phyloP scores from a whole-genome alignment of 2,888 invertebrate genomes.

The Himalopsyche kuldschensis region DNA sequence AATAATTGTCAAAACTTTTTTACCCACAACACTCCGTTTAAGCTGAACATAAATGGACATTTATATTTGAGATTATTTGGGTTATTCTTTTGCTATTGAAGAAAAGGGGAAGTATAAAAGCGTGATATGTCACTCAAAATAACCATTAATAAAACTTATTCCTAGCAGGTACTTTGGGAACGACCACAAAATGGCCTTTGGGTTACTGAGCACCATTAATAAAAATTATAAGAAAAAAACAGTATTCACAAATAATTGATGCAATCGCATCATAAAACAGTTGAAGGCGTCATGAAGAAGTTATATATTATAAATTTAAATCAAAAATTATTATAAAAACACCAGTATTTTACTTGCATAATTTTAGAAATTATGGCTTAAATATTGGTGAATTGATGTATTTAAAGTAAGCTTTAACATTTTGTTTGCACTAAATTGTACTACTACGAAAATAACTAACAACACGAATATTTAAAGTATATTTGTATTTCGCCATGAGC shows the following conservation, averaged over 20 bases:
- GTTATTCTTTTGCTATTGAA: slow-evolving; percentile 12
- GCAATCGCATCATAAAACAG: too few relatives aligned
- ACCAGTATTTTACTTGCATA: too few relatives aligned
- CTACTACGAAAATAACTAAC: too few relatives aligned
- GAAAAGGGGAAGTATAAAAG: slow-evolving; percentile 7
- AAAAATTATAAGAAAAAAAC: slow-evolving; percentile 20
- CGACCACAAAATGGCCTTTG: neutral
- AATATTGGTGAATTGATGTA: too few relatives aligned
- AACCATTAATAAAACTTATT: slow-evolving; percentile 32
- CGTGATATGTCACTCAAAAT: slow-evolving; percentile 33
- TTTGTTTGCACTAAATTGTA: too few relatives aligned
- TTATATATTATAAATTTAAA: too few relatives aligned
- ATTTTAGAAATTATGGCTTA: too few relatives aligned
- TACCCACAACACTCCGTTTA: neutral
- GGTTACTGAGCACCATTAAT: slow-evolving; percentile 14
- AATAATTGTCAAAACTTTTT: neutral
- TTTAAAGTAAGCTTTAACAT: too few relatives aligned
- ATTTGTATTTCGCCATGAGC: too few relatives aligned
- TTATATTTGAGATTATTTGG: slow-evolving; percentile 33
- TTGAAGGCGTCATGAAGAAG: too few relatives aligned
- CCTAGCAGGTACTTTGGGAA: neutral
- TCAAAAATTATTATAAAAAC: too few relatives aligned
- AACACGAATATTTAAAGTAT: too few relatives aligned
- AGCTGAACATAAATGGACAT: slow-evolving; percentile 12
- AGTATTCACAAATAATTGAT: neutral